Conservation (phyloP, 2,113 vertebrate species). For the Parus major region DNA sequence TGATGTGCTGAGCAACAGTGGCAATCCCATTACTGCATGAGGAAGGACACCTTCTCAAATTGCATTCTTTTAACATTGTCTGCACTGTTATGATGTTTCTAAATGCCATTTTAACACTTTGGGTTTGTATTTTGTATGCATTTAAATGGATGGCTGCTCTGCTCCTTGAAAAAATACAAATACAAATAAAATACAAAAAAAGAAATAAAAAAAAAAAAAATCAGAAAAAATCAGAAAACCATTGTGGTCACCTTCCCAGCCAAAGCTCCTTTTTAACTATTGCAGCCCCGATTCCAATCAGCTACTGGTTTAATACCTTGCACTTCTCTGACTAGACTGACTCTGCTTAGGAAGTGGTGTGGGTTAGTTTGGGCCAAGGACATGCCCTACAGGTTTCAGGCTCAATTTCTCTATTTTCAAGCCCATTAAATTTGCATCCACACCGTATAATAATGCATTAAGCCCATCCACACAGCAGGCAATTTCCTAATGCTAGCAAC, state of each 20-base stretch:
- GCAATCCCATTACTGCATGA: constrained; percentile 65
- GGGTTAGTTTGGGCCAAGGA: constrained; percentile 27
- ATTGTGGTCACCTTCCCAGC: not conserved
- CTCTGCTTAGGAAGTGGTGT: not conserved
- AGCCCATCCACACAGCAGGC: constrained; percentile 32
- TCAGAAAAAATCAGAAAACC: not conserved
- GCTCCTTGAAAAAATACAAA: not conserved
- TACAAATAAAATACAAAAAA: not conserved
- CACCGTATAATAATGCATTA: constrained; percentile 23
- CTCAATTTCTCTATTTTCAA: constrained; percentile 33
- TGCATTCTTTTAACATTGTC: constrained; percentile 13
- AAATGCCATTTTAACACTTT: constrained; percentile 32
- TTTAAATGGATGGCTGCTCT: not conserved
- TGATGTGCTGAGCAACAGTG: constrained; percentile 56
- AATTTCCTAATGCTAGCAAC: constrained; percentile 25
- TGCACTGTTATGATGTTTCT: constrained; percentile 7
- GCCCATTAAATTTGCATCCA: constrained; percentile 52
- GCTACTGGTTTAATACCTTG: not conserved
- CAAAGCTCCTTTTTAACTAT: not conserved
- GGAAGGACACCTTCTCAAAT: constrained; percentile 44
- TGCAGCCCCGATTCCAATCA: not conserved
- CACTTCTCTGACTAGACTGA: not conserved
- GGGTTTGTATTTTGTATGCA: not conserved
- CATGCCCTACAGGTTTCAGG: constrained; percentile 45
- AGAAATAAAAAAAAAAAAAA: not conserved